phyloP scores from a whole-genome alignment of 1,140 invertebrate genomes.

The Diabrotica virgifera region DNA sequence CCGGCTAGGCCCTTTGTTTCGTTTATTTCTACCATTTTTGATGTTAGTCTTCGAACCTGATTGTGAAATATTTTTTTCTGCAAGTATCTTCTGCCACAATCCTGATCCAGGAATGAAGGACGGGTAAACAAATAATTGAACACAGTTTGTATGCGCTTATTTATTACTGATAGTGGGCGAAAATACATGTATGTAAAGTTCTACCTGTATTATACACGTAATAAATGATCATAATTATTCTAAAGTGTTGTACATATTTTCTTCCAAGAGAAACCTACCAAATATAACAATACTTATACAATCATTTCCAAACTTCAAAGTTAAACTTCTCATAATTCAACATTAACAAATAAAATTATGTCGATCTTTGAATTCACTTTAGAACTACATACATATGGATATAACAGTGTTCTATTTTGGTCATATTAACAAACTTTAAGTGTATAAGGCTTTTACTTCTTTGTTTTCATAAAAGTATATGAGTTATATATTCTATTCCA shows the following conservation, averaged over 20 bases:
- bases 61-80: too few species aligned
- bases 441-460: too few species aligned
- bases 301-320: conserved; percentile 35
- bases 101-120: too few species aligned
- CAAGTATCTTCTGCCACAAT: too few species aligned
- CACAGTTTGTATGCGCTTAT: conserved; percentile 16
- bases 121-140: too few species aligned
- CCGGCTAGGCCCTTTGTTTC: too few species aligned
- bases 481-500: too few species aligned
- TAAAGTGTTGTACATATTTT: conserved; percentile 34
- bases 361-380: not conserved
- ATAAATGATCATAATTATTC: conserved; percentile 33
- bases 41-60: too few species aligned
- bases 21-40: too few species aligned
- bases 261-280: conserved; percentile 33
- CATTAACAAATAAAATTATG: conserved; percentile 27
- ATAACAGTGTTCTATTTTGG: too few species aligned
- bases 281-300: conserved; percentile 42
- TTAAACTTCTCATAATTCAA: conserved; percentile 40
- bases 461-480: too few species aligned
- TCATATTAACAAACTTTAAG: too few species aligned
- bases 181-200: conserved; percentile 28
- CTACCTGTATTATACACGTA: conserved; percentile 30
- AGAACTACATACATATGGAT: not conserved
- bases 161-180: conserved; percentile 35